phyloP scores from a whole-genome alignment of 2,888 invertebrate genomes.

The Acanthopleura granulata region DNA sequence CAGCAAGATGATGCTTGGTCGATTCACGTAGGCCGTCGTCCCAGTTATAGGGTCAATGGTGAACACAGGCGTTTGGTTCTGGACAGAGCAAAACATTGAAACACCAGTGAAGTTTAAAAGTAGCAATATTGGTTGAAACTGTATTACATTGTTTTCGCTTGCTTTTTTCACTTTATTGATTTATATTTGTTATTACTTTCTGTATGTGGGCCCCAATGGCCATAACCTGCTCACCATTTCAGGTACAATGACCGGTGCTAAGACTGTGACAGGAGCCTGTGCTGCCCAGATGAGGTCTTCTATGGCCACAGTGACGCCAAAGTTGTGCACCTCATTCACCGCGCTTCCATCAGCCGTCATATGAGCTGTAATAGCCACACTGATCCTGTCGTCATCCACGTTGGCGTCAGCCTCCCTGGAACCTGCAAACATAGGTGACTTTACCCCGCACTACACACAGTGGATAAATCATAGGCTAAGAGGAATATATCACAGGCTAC shows the following conservation, averaged over 20 bases:
- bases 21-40: background rate
- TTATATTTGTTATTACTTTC: no score
- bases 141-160: no score
- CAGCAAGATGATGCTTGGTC: slow-evolving; percentile 26
- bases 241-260: slow-evolving; percentile 23
- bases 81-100: background rate
- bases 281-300: slow-evolving; percentile 59
- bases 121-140: no score
- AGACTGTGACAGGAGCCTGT: slow-evolving; percentile 33
- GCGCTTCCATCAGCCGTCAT: slow-evolving; percentile 30
- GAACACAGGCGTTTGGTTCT: background rate
- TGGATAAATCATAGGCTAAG: no score
- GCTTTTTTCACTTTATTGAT: no score
- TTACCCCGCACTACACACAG: no score
- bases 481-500: no score
- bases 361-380: slow-evolving; percentile 25
- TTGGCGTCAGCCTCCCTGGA: slow-evolving; percentile 32
- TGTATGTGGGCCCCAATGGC: no score
- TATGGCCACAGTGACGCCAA: slow-evolving; percentile 58
- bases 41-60: background rate
- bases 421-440: slow-evolving; percentile 39
- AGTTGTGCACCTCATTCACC: slow-evolving; percentile 34
- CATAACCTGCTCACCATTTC: slow-evolving; percentile 23
- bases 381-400: slow-evolving; percentile 39
- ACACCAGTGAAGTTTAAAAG: no score